Evolutionary conservation across 2,113 vertebrate genomes (phyloP), one percentile per base, ranked within the genome.

Genomic region (Cyprinus carpio): DNA sequence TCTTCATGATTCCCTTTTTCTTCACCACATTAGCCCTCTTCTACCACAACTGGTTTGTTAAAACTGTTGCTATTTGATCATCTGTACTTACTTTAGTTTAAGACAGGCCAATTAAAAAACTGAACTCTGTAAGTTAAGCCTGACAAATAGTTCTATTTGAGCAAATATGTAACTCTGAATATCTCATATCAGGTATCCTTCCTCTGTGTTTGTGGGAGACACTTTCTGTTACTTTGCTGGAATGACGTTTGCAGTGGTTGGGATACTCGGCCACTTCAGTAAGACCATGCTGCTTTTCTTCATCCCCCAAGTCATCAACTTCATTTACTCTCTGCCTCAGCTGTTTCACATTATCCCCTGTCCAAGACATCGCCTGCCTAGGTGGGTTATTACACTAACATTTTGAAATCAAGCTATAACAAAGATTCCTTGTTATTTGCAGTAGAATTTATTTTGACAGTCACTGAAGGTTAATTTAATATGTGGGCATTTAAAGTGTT

Each of bases 201-300:
- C 98, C 2, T 95, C 86, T 51, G 98, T 95, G 78, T 99, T 99
- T 89, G 98, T 99, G 16, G 98, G 98, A 23, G 98, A 99, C 90
- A 99, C 98, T 9, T 99, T 99, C 95, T 99, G 98, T 93, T 99
- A 99, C 91, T 99, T 99, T 92, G 98, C 98, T 0, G 98, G 98
- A 86, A 99, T 99, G 98, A 99, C 98, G 20, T 99, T 99, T 62
- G 98, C 98, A 1, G 98, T 99, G 76, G 98, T 99, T 23, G 98
- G 98, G 77, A 99, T 99, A 88, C 90, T 99, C 79, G 98, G 98
- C 85, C 98, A 99, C 93, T 99, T 99, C 95, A 99, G 98, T 94
- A 99, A 99, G 94, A 99, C 97, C 4, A 99, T 99, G 98, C 92
- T 99, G 83, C 95, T 99, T 80, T 99, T 99, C 93, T 99, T 99